These are phyloP conservation scores for Drosophila meridionalis DNA, from an alignment of 2,888 invertebrate genomes.

Conservation along the genomic window DNA sequence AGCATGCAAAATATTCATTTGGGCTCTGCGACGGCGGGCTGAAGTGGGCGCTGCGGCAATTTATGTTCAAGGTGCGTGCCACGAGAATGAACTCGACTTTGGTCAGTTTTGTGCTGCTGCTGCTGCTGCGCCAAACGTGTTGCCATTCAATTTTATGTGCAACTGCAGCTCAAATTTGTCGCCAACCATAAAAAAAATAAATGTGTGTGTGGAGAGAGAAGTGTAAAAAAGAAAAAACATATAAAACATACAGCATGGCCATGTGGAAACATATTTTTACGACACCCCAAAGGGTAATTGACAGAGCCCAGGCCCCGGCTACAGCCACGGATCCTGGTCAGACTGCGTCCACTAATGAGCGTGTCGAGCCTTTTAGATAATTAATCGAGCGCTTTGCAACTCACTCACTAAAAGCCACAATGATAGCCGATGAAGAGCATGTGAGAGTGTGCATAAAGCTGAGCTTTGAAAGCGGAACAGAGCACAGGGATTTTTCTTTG, in stretches of 20 bases:
- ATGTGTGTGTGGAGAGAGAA: slow-evolving; percentile 10
- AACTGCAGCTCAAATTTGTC: slow-evolving; percentile 64
- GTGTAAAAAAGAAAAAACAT: slow-evolving; percentile 18
- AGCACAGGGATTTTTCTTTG: not conserved
- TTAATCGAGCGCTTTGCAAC: slow-evolving; percentile 70
- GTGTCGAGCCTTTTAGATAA: slow-evolving; percentile 74
- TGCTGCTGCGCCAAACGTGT: slow-evolving; percentile 57
- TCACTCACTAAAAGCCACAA: slow-evolving; percentile 36
- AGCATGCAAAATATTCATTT: slow-evolving; percentile 52
- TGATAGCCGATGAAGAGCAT: slow-evolving; percentile 2
- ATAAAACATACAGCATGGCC: slow-evolving; percentile 41
- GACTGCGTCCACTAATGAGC: slow-evolving; percentile 64
- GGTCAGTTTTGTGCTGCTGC: slow-evolving; percentile 37
- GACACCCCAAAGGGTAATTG: slow-evolving; percentile 75
- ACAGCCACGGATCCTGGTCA: slow-evolving; percentile 12
- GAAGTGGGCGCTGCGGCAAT: slow-evolving; percentile 50
- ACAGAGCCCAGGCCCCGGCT: slow-evolving; percentile 34
- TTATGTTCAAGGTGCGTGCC: slow-evolving; percentile 78
- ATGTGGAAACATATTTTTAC: slow-evolving; percentile 75
- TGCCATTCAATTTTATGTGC: slow-evolving; percentile 79
- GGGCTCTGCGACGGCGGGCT: not conserved
- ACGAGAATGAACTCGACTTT: slow-evolving; percentile 60
- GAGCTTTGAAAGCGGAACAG: not conserved
- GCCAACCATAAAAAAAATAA: slow-evolving; percentile 28
- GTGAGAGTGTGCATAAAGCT: not conserved